Percentiles rank a stretch among this genome's conserved stretches.
phyloP scores from a whole-genome alignment of 1,140 invertebrate species.

The Euschistus heros region DNA sequence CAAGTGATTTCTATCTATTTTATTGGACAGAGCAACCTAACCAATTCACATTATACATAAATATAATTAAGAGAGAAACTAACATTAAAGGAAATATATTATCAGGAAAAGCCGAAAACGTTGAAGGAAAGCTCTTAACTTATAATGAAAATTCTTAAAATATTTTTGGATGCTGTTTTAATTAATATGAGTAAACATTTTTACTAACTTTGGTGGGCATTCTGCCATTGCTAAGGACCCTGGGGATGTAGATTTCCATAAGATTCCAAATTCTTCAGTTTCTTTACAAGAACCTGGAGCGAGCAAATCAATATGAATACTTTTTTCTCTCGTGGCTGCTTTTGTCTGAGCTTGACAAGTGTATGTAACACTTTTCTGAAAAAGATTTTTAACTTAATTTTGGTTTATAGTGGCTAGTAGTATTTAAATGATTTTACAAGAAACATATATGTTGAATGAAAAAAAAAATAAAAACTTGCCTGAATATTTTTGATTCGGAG shows the following conservation, averaged over 20 bases:
- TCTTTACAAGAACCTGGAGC: conserved; percentile 37
- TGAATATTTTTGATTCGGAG: conserved; percentile 27
- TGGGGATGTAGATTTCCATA: not conserved
- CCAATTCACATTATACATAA: no score
- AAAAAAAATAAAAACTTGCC: conserved; percentile 16
- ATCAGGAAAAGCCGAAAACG: no score
- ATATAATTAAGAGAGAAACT: no score
- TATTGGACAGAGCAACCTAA: no score
- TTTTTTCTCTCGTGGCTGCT: conserved; percentile 43
- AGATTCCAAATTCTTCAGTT: not conserved
- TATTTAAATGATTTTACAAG: no score
- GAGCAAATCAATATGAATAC: conserved; percentile 49
- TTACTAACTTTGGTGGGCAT: conserved; percentile 2
- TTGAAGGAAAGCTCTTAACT: no score
- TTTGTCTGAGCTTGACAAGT: conserved; percentile 46
- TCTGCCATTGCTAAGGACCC: not conserved
- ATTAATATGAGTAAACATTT: not conserved
- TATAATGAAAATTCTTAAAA: no score
- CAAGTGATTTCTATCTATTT: no score
- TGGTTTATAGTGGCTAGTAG: no score
- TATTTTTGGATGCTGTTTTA: no score
- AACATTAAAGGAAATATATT: no score
- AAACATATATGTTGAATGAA: no score
- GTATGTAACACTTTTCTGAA: conserved; percentile 50
- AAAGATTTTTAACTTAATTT: conserved; percentile 16